A percentile compares a stretch with the other conserved stretches of the same genome.
phyloP scores from a whole-genome alignment of 2,888 invertebrate genomes.

The Zygogramma bicolorata region DNA sequence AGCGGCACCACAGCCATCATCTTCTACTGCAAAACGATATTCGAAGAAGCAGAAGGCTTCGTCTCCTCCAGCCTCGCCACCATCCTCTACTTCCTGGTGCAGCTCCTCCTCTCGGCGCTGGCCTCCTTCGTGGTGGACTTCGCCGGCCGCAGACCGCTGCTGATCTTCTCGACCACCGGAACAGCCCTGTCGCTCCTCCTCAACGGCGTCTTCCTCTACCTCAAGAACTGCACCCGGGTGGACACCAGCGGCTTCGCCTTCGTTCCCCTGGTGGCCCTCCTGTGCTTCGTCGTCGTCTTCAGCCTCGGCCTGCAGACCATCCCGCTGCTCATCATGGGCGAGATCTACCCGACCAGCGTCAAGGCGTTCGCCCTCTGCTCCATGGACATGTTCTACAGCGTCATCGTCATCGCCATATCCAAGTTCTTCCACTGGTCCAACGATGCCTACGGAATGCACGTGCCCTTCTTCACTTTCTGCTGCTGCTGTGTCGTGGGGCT shows the following conservation, averaged over 20 bases:
- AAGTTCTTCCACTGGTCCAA: slow-evolving; percentile 66
- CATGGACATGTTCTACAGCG: slow-evolving; percentile 69
- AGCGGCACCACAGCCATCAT: slow-evolving; percentile 75
- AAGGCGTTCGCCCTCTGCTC: slow-evolving; percentile 71
- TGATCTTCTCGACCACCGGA: slow-evolving; percentile 68
- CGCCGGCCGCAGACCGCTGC: slow-evolving; percentile 69
- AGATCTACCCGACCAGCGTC: slow-evolving; percentile 70
- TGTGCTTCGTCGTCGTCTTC: slow-evolving; percentile 68
- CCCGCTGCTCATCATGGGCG: slow-evolving; percentile 69
- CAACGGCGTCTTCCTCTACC: slow-evolving; percentile 66
- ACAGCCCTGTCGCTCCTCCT: slow-evolving; percentile 64
- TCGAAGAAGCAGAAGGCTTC: slow-evolving; percentile 63
- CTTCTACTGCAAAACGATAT: slow-evolving; percentile 71
- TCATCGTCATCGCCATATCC: slow-evolving; percentile 67
- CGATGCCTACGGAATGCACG: slow-evolving; percentile 64
- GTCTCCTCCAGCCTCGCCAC: slow-evolving; percentile 62
- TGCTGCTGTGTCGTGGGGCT: slow-evolving; percentile 58
- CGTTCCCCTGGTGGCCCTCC: slow-evolving; percentile 58
- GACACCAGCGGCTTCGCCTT: slow-evolving; percentile 61
- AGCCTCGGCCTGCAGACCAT: slow-evolving; percentile 69
- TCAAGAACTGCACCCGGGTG: slow-evolving; percentile 62
- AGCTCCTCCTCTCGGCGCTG: slow-evolving; percentile 70
- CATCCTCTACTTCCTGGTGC: slow-evolving; percentile 66
- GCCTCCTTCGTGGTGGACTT: slow-evolving; percentile 72
- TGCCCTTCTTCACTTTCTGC: slow-evolving; percentile 67